These are phyloP conservation scores for Omphaloscelis lunosa DNA, from an alignment of 2,888 invertebrate species.

Conservation along the genomic window DNA sequence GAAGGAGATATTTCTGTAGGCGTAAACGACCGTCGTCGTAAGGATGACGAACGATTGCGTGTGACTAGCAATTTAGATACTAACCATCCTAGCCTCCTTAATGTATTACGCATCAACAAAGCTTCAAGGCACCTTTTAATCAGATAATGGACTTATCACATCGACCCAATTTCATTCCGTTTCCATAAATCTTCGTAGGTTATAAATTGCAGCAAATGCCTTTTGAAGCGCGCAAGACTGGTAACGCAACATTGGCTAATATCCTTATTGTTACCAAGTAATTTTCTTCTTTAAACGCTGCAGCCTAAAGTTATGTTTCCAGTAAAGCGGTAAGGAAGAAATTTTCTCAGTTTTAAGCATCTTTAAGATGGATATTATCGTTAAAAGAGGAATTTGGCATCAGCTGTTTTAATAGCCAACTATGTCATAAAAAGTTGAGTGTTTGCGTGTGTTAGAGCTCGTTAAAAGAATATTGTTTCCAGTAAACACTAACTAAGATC, in stretches of 20 bases:
- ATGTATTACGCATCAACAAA: slow-evolving; percentile 69
- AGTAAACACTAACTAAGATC: slow-evolving; percentile 9
- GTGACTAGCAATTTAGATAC: slow-evolving; percentile 66
- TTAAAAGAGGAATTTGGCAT: slow-evolving; percentile 34
- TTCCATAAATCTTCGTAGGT: slow-evolving; percentile 66
- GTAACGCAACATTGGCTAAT: slow-evolving; percentile 37
- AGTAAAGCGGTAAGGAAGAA: slow-evolving; percentile 19
- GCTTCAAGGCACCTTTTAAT: slow-evolving; percentile 70
- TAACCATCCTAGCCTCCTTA: slow-evolving; percentile 60
- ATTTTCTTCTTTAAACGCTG: slow-evolving; percentile 35
- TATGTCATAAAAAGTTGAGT: slow-evolving; percentile 34
- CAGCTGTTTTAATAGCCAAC: slow-evolving; percentile 41
- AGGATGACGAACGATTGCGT: slow-evolving; percentile 65
- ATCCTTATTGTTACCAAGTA: slow-evolving; percentile 12
- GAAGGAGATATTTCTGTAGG: slow-evolving; percentile 34
- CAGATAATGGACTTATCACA: slow-evolving; percentile 75
- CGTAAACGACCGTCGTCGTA: slow-evolving; percentile 32
- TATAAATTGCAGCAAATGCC: slow-evolving; percentile 63
- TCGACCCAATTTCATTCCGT: slow-evolving; percentile 71
- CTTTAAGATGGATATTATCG: slow-evolving; percentile 7
- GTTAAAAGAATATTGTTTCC: slow-evolving; percentile 13
- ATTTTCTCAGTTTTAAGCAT: slow-evolving; percentile 30
- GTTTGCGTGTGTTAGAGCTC: background rate
- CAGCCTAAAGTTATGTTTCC: slow-evolving; percentile 23
- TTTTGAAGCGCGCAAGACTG: slow-evolving; percentile 46